Evolutionary conservation across 2,888 invertebrate species (phyloP), one percentile per base, ranked within the genome.

Genomic region (Trichopoda pennipes): DNA sequence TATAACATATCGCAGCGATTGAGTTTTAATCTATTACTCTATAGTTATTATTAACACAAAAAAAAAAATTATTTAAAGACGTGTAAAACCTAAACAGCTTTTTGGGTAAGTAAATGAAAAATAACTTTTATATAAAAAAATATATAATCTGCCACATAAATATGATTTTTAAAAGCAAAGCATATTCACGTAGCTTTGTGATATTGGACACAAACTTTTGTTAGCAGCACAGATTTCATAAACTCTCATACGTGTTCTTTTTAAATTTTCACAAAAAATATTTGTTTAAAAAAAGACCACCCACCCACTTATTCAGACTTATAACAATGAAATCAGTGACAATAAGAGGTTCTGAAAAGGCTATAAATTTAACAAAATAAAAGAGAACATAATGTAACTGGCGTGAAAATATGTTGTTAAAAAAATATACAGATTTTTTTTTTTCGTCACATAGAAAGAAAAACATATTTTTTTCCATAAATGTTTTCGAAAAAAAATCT

Each of bases 401-500:
- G 64, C 77, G 64, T 81, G 58, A 81, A 81, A 81, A 81, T 74
- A 81, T 74, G 77, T 60, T 74, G 51, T 69, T 28, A 28, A 56
- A 73, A 75, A 68, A 44, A 55, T 44, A 55, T 44, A 61, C 58
- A 72, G 58, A 60, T 60, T 60, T 75, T 69, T 28, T 72, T 75
- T 69, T n/a, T 69, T 80, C 69, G 80, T 69, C 80, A 74, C 69
- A 69, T 69, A 68, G 49, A 28, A 74, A 74, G 49, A 51, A 75
- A 69, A 69, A 58, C 69, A 75, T 74, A 56, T 56, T 73, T 58
- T 3, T 64, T 64, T 42, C 35, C 58, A 42, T 69, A 49, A 63
- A 53, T 19, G 60, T 56, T 12, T 55, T 53, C 17, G 19, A n/a
- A 14, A 75, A 60, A 35, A 21, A 64, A 56, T 47, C 16, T 4